phyloP scores from a whole-genome alignment of 2,888 invertebrate species.

The Leptarthrus brevirostris region DNA sequence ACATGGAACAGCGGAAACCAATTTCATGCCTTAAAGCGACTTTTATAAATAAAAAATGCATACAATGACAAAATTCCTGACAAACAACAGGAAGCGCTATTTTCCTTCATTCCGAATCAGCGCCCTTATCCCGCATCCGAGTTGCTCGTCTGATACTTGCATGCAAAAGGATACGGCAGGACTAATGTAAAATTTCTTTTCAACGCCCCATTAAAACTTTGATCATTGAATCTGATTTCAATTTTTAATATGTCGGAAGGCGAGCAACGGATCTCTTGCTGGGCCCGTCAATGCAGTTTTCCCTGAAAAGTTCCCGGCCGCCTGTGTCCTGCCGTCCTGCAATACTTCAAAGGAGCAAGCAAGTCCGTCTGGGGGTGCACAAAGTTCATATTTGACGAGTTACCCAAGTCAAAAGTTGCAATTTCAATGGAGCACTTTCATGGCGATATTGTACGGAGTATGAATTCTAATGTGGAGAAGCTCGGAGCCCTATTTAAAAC shows the following conservation, averaged over 20 bases:
- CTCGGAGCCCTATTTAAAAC: background rate
- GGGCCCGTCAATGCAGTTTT: background rate
- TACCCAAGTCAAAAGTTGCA: background rate
- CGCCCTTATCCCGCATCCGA: background rate
- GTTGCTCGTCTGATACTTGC: too few species aligned
- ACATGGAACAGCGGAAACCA: conserved; percentile 46
- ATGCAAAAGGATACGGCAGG: background rate
- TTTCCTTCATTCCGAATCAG: background rate
- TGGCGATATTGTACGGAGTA: background rate
- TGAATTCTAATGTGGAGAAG: conserved; percentile 22
- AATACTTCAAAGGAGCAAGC: conserved; percentile 8
- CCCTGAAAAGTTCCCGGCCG: background rate
- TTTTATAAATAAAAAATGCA: conserved; percentile 47
- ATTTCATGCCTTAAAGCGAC: conserved; percentile 31
- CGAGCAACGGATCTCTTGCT: background rate
- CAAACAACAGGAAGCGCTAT: conserved; percentile 35
- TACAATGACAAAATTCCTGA: conserved; percentile 15
- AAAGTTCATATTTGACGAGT: conserved; percentile 38
- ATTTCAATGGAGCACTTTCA: conserved; percentile 19
- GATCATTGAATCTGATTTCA: conserved; percentile 47
- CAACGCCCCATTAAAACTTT: conserved; percentile 43
- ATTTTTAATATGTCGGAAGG: conserved; percentile 40
- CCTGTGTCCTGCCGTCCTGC: background rate
- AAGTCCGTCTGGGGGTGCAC: background rate
- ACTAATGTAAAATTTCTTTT: conserved; percentile 22